Evolutionary conservation across 2,113 vertebrate species (phyloP).

Genomic region (Alligator sinensis): DNA sequence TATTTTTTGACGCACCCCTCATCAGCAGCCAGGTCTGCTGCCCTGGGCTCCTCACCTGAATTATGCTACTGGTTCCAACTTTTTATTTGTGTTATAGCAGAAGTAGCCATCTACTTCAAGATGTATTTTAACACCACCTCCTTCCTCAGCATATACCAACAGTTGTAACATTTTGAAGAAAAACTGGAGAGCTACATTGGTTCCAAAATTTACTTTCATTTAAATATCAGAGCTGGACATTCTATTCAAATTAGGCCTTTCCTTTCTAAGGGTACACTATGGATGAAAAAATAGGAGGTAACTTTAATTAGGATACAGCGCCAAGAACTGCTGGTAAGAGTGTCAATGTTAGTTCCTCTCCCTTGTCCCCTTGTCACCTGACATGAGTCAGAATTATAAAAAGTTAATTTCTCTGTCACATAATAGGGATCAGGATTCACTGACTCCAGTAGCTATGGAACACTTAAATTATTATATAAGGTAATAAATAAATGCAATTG

Average conservation of each 20-base stretch:
- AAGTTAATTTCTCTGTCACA: neutral
- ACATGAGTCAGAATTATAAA: neutral
- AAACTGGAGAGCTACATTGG: neutral
- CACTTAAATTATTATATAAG: neutral
- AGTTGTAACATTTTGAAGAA: neutral
- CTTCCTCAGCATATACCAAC: neutral
- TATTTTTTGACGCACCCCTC: neutral
- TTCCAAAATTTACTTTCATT: neutral
- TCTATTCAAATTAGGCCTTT: neutral
- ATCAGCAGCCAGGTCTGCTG: too few relatives aligned
- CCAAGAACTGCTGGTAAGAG: neutral
- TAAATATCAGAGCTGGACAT: neutral
- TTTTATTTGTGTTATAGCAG: neutral
- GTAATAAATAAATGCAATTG: neutral
- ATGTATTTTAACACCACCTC: neutral
- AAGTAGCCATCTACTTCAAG: neutral
- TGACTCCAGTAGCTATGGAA: neutral
- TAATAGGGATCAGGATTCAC: neutral
- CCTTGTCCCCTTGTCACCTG: fast-evolving
- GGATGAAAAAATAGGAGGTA: neutral
- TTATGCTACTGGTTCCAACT: neutral
- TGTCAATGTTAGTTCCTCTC: neutral
- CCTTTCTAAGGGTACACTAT: neutral
- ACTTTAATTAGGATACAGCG: neutral
- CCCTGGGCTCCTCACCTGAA: too few relatives aligned